Evolutionary conservation across 2,888 invertebrate species (phyloP), one percentile per base, ranked within the genome.

Genomic region (Drosophila austrosaltans): DNA sequence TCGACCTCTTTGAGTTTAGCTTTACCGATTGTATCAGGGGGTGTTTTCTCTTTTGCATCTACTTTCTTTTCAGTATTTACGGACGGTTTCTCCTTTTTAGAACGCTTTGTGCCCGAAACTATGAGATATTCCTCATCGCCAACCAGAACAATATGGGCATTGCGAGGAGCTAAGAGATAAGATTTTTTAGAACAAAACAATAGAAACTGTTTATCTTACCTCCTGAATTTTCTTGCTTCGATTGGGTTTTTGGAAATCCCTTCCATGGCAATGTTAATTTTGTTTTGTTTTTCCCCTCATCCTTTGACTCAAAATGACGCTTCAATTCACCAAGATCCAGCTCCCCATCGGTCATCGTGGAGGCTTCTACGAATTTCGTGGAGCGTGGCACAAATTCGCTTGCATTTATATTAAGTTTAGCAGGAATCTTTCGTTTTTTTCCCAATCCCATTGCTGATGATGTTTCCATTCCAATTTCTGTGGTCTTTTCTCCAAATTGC

Each of bases 241-340:
- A 1, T 48, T 69, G 53, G 5, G 70, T 60, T 8, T 73, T 89
- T 7, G 89, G 89, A 25, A 85, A 85, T 2, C 89, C 90, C 10
- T 77, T 83, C 90, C 90, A 85, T 2, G 87, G 83, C 58, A 87
- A 54, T n/a, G 73, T 10, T 0, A 83, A 28, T 12, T 69, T 70
- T 0, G 66, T 54, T 20, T 77, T 58, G 1, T 20, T 10, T 6
- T 75, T 70, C 4, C 32, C 48, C 3, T 30, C 60, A 1, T 57
- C 69, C 10, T 66, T 0, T 0, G 12, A 1, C 20, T 69, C 71
- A 7, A 67, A 53, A 0, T 58, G 56, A 2, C 53, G 59, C 32
- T 54, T 39, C 40, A 65, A 3, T 1, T 32, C 48, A 5, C 7
- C 12, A 0, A 59, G n/a, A 12, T 28, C 57, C 3, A 53, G 16